These are phyloP conservation scores for Melospiza georgiana DNA, from an alignment of 2,113 vertebrate species.

Conservation along the genomic window DNA sequence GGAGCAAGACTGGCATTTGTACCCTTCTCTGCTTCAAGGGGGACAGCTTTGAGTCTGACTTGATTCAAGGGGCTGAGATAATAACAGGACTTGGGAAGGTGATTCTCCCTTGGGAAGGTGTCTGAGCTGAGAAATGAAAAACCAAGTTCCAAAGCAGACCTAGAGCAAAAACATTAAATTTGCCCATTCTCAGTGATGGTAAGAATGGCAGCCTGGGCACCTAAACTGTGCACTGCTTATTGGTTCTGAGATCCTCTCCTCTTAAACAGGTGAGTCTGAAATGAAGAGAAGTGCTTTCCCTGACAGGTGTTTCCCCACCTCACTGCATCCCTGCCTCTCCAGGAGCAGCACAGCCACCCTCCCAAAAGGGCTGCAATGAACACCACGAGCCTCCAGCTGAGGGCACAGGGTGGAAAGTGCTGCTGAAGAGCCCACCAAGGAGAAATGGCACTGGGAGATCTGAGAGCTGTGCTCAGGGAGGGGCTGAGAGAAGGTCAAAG, in stretches of 20 bases:
- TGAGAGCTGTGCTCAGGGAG: too few species aligned
- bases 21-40: not conserved
- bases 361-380: not conserved
- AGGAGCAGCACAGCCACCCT: not conserved
- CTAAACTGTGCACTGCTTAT: not conserved
- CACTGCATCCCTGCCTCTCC: not conserved
- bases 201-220: not conserved
- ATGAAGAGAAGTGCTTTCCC: not conserved
- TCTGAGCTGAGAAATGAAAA: not conserved
- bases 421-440: not conserved
- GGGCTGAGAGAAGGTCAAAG: not conserved
- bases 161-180: not conserved
- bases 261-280: not conserved
- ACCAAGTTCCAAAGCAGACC: not conserved
- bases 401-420: not conserved
- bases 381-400: not conserved
- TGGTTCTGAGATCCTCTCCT: rapidly evolving
- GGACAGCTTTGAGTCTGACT: not conserved
- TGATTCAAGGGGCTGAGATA: not conserved
- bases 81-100: not conserved
- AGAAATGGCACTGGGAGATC: not conserved
- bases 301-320: not conserved
- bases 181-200: not conserved
- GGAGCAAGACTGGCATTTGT: not conserved
- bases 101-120: not conserved